Percentiles rank a stretch among this genome's conserved stretches.
Conservation (phyloP, 2,797 vertebrate species). For the Momotus momota region DNA sequence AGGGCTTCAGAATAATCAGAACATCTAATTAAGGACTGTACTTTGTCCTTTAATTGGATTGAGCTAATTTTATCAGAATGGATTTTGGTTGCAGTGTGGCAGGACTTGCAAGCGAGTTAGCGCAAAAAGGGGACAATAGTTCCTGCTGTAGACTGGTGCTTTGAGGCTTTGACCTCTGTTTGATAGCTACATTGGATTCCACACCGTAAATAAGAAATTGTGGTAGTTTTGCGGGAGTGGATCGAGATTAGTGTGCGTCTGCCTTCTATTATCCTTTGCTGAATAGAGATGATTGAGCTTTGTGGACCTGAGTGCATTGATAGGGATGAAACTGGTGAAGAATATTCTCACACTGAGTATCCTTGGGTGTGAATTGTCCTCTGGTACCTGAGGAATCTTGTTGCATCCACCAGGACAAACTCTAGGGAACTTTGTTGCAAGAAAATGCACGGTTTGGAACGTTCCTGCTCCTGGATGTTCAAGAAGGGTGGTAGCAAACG, state of each 20-base stretch:
- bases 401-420: neutral
- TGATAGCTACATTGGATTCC: neutral
- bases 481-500: neutral
- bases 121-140: neutral
- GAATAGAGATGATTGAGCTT: neutral
- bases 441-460: neutral
- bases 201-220: neutral
- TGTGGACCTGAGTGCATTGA: neutral
- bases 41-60: constrained; percentile 60
- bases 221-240: neutral
- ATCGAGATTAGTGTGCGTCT: neutral
- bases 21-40: constrained; percentile 64
- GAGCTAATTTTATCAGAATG: constrained; percentile 66
- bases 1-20: constrained; percentile 33
- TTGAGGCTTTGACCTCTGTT: neutral
- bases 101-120: constrained; percentile 22
- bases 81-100: neutral
- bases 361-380: neutral
- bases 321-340: neutral
- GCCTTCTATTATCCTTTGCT: neutral
- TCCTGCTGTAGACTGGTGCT: neutral
- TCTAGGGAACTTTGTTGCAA: neutral
- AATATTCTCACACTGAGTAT: neutral
- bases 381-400: neutral
- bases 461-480: neutral